Evolutionary conservation across 2,888 invertebrate genomes (phyloP), one percentile per base, ranked within the genome.

Genomic region (Liopterus haemorrhoidalis): DNA sequence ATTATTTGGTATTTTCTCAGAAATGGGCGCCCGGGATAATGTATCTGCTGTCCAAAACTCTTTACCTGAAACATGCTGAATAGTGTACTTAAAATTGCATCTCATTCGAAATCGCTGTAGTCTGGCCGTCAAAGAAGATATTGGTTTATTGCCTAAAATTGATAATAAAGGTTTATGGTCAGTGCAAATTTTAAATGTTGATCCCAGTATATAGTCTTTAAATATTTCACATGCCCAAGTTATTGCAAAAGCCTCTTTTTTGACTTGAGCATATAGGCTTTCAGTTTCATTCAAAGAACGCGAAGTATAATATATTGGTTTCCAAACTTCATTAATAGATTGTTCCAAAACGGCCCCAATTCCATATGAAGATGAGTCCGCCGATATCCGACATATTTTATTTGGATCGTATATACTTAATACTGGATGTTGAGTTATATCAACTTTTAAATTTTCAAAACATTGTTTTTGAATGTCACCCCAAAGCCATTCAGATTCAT

Each of bases 81-180:
- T 51, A 2, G 22, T 32, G 41, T 55, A 64, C 39, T 41, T 52
- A 65, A 8, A 58, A 19, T 54, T 60, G 53, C 4, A 63, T 42
- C 58, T 41, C 46, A 64, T 52, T 31, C 61, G 48, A 16, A 68
- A 57, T 22, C 63, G 35, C 46, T 67, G 64, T 9, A 67, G 41
- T 35, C 65, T 46, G 3, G 64, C 59, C 2, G 64, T 58, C 3
- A 67, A 46, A 5, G 62, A 61, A 35, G 57, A 57, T 11, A 66
- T 45, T 12, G 57, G 48, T 48, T 65, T 66, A 1, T 56, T 56
- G 37, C 58, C 53, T 8, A 67, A 33, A 2, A 68, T 43, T 14
- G 60, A 49, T 2, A 64, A 38, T 4, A 65, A 48, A 1, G 65
- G 65, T 46, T 62, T 64, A 51, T 66, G 65, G 46, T 68, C 65